Base-by-base conservation (phyloP, 2,888 invertebrate genomes). In the Crematogaster levior region DNA sequence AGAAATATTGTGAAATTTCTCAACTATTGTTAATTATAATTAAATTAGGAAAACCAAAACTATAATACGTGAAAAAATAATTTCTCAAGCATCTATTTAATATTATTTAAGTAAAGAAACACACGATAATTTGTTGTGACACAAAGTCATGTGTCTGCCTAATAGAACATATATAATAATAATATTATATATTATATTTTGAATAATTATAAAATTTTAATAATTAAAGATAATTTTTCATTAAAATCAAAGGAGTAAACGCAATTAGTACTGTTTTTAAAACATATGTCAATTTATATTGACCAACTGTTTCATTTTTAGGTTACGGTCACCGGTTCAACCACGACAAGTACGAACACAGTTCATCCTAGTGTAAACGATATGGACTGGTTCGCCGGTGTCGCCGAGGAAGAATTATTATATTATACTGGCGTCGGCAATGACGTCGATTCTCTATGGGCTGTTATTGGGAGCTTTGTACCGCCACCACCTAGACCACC, bases 401-500 rank as follows among this genome's bases (percentile, higher is more conserved):
- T 94, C 63, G 93, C 94, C 81, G 94, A 94, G 85, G 94, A 94
- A 86, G 94, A 94, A 88, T 90, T 94, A 74, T 88, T 94, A 84
- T 94, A 94, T 91, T 94, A 94, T 88, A 92, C 93, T 68, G 92
- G 93, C 65, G 89, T 92, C 79, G 91, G 92, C 66, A 93, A 92
- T 89, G 93, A 94, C 87, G 89, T 93, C 80, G 94, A 94, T 85
- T 94, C 94, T 66, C 91, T 94, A 40, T 94, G 94, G 93, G 93
- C 94, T 84, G 94, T 94, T 83, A 94, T 94, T 82, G 93, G 94
- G 21, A 95, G 95, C 90, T 96, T 96, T 93, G 96, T 97, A 89
- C 96, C 96, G 86, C 97, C 97, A 84, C 97, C 97, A 82, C 97
- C 97, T 46, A 95, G 96, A 89, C 96, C 96, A 77, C 95, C 96